These are phyloP conservation scores for Misgurnus mizolepis DNA, from an alignment of 2,113 vertebrate genomes.

Conservation along the genomic window DNA sequence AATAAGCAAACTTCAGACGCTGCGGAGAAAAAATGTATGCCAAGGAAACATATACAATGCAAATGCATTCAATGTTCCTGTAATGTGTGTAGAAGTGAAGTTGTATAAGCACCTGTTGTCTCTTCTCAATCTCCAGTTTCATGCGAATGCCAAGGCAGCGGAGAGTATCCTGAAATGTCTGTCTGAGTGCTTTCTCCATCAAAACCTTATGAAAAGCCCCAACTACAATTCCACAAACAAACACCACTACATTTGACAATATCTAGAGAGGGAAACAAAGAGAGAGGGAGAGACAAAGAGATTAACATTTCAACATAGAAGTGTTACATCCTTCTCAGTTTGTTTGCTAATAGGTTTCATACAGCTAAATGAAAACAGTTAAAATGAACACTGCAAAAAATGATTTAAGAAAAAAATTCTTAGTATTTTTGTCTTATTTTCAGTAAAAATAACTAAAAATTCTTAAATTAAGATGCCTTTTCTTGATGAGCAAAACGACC, in stretches of 20 bases:
- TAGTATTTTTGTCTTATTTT: no score
- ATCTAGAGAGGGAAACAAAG: conserved; percentile 70
- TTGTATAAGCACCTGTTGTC: conserved; percentile 84
- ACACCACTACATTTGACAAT: conserved; percentile 84
- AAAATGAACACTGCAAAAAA: no score
- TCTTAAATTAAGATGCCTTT: no score
- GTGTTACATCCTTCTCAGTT: conserved; percentile 19
- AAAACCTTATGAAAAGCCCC: conserved; percentile 94
- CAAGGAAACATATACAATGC: not conserved
- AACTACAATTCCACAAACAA: conserved; percentile 86
- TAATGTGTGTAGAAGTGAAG: not conserved
- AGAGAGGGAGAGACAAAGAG: conserved; percentile 17
- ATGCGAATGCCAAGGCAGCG: conserved; percentile 89
- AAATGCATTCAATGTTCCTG: not conserved
- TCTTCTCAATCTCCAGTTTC: conserved; percentile 94
- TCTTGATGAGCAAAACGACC: no score
- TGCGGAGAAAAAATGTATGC: not conserved
- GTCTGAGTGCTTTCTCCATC: conserved; percentile 88
- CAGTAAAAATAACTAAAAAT: no score
- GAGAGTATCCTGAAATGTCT: conserved; percentile 89
- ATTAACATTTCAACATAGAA: not conserved
- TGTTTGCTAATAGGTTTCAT: not conserved
- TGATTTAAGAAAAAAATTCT: no score
- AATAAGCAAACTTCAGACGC: no score
- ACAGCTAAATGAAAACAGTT: no score